Evolutionary conservation across 1,140 invertebrate species (phyloP), one percentile per base, ranked within the genome.

Genomic region (Brachionus plicatilis): DNA sequence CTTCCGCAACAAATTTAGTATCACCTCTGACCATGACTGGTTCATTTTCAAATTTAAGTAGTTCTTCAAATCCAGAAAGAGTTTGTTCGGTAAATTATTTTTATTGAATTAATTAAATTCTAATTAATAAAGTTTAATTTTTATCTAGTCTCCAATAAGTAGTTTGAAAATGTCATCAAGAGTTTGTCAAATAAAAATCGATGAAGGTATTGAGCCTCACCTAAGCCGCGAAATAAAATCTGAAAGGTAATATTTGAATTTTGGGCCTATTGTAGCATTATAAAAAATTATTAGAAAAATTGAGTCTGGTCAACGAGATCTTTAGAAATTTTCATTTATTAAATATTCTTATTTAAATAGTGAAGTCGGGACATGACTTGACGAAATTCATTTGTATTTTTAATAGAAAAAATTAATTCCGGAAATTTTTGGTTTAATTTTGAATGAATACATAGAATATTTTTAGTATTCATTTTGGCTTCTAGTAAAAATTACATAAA

Each of bases 141-240:
- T 14, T 12, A 33, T 68, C 14, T 47, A 82, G 79, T 82, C 79
- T 65, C 79, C 79, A 33, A 41, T 82, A 27, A 68, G 33, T 68
- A 68, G 53, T n/a, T 65, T 82, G 17, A 82, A 82, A 82, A 82
- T 82, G 79, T 82, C 79, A 17, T 65, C 53, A 24, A 60, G 79
- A 41, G 79, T 82, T 41, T 82, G 79, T 20, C 79, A 82, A 37
- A 65, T 82, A 47, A 82, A 82, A 60, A 82, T 82, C 12, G 79
- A 82, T 47, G 79, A 82, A 41, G 79, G 79, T 12, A 82, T 82
- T 47, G 79, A 82, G 27, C 79, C 79, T 65, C 79, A 82, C 53
- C 33, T 82, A 14, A 82, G 65, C 37, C 33, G 79, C 12, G 79
- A 82, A 45, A 82, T 82, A 17, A 60, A 68, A 43, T 82, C 79